These are phyloP conservation scores for Thera britannica DNA, from an alignment of 2,888 invertebrate genomes.

Conservation along the genomic window DNA sequence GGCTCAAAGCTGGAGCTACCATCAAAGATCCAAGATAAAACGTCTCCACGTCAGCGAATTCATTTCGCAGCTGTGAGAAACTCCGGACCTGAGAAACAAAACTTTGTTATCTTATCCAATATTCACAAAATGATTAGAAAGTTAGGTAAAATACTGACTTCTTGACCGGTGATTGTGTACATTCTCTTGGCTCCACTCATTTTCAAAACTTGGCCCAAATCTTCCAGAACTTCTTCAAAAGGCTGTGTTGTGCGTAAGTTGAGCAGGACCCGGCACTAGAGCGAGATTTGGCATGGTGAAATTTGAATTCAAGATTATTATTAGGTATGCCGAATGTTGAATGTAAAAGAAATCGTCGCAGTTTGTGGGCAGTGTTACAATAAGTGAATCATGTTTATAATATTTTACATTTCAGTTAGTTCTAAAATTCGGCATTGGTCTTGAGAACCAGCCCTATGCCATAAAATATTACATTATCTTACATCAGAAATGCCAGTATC, in stretches of 20 bases:
- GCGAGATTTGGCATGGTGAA: neutral
- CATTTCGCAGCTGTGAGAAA: constrained; percentile 96
- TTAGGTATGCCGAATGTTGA: no score
- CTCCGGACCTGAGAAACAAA: constrained; percentile 88
- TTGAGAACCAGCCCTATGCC: neutral
- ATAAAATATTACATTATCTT: constrained; percentile 7
- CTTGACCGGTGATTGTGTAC: constrained; percentile 96
- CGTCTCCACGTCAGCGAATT: constrained; percentile 95
- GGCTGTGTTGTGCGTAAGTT: constrained; percentile 97
- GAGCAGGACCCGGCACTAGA: constrained; percentile 94
- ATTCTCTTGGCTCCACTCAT: constrained; percentile 95
- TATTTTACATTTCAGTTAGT: no score
- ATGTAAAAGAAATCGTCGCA: no score
- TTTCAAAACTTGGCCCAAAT: constrained; percentile 96
- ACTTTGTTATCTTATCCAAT: neutral
- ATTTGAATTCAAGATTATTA: neutral
- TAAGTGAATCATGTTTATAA: no score
- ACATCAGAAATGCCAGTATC: constrained; percentile 21
- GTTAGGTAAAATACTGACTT: constrained; percentile 83
- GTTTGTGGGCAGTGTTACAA: no score
- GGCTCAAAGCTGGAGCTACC: constrained; percentile 73
- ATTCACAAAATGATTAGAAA: neutral
- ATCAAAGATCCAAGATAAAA: constrained; percentile 90
- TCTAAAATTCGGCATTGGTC: neutral
- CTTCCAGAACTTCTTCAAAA: constrained; percentile 96